Percentiles rank a stretch among this genome's conserved stretches.
Conservation (phyloP, 2,113 vertebrate species). For the Rhinichthys klamathensis region DNA sequence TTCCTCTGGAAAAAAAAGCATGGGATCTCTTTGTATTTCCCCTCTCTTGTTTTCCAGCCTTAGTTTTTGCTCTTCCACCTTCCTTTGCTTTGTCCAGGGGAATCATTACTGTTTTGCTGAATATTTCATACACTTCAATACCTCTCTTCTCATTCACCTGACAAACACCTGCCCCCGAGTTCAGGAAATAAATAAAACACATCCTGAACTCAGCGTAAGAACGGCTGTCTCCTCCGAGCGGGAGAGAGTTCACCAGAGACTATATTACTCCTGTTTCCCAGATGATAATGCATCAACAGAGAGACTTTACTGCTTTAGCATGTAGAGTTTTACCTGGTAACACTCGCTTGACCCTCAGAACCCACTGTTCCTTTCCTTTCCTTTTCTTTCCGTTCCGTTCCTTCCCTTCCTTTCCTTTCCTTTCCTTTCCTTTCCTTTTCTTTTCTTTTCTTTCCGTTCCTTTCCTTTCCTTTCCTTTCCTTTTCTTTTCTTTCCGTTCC, state of each 20-base stretch:
- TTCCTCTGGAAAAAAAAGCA: slow-evolving; percentile 74
- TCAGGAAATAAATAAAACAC: slow-evolving; percentile 69
- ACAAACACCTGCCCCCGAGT: slow-evolving; percentile 70
- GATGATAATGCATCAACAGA: background rate
- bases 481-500: no score
- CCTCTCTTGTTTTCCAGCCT: slow-evolving; percentile 68
- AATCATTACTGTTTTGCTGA: slow-evolving; percentile 86
- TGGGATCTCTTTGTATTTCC: slow-evolving; percentile 57
- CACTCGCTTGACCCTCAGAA: background rate
- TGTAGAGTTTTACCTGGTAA: background rate
- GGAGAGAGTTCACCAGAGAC: background rate
- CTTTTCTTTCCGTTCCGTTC: background rate
- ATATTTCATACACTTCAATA: slow-evolving; percentile 85
- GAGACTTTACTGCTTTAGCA: background rate
- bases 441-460: background rate
- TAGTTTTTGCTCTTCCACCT: slow-evolving; percentile 53
- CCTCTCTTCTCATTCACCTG: slow-evolving; percentile 71
- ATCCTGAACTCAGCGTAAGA: slow-evolving; percentile 41
- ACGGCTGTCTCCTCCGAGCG: slow-evolving; percentile 18
- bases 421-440: background rate
- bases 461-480: no score
- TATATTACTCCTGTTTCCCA: slow-evolving; percentile 34
- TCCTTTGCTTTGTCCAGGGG: slow-evolving; percentile 74
- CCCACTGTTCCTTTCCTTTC: background rate
- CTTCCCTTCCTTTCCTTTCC: background rate